Conservation (phyloP, 2,797 vertebrate species). For the Tarsius wallacei region DNA sequence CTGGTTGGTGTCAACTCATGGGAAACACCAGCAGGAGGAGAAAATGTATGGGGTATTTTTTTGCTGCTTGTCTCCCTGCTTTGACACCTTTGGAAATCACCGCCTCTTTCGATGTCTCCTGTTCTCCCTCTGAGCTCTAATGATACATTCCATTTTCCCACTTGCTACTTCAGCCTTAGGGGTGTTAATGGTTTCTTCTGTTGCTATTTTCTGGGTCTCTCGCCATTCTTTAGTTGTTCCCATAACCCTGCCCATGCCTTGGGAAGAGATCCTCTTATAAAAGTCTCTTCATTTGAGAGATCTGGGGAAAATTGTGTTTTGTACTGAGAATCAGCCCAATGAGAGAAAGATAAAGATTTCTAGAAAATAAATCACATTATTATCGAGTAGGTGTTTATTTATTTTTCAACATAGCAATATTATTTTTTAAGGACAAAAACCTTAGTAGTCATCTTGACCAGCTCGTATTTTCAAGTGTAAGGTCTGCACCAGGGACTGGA, state of each 20-base stretch:
- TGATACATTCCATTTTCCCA: background rate
- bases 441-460: background rate
- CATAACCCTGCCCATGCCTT: background rate
- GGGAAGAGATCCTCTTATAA: background rate
- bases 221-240: background rate
- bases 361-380: conserved; percentile 33
- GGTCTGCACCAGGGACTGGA: background rate
- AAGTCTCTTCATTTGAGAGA: background rate
- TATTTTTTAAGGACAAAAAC: background rate
- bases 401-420: background rate
- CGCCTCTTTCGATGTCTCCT: background rate
- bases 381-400: background rate
- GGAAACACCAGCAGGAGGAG: background rate
- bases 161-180: background rate
- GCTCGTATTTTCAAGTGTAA: background rate
- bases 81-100: background rate
- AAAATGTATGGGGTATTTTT: background rate
- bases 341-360: conserved; percentile 9
- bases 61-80: too few species aligned
- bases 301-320: background rate
- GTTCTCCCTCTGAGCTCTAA: background rate
- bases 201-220: background rate
- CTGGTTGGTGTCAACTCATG: background rate
- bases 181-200: background rate
- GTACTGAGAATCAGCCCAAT: background rate